A percentile compares a stretch with the other conserved stretches of the same genome.
Evolutionary conservation across 2,888 invertebrate genomes (phyloP).

Genomic region (Tiphia femorata): DNA sequence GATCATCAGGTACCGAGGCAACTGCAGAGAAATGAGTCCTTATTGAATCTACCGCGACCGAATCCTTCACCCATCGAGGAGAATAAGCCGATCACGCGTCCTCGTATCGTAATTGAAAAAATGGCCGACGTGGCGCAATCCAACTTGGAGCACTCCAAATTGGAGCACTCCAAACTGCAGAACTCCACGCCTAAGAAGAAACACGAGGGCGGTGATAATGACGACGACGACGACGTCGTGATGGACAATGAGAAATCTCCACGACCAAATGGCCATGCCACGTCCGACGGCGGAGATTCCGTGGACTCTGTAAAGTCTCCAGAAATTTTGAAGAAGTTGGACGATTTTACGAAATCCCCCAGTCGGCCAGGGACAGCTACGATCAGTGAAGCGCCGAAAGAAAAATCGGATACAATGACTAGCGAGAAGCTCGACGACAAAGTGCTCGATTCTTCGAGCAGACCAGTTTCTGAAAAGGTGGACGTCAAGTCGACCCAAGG

Average conservation of each 20-base stretch:
- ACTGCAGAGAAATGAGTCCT: slow-evolving; percentile 48
- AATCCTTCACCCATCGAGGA: slow-evolving; percentile 19
- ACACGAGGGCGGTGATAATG: slow-evolving; percentile 33
- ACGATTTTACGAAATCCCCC: not conserved
- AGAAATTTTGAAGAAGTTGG: slow-evolving; percentile 2
- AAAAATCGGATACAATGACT: not conserved
- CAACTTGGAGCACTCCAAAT: no score
- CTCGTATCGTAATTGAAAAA: slow-evolving; percentile 39
- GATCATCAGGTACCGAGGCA: slow-evolving; percentile 14
- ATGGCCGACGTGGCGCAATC: slow-evolving; percentile 53
- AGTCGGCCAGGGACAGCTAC: slow-evolving; percentile 28
- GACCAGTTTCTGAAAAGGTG: not conserved
- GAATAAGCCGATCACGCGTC: slow-evolving; percentile 28
- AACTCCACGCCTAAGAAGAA: slow-evolving; percentile 19
- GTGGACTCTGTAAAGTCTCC: slow-evolving; percentile 16
- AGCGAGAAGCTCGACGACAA: slow-evolving; percentile 1
- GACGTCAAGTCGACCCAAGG: no score
- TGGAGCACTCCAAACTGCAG: no score
- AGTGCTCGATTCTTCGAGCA: not conserved
- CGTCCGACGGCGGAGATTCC: not conserved
- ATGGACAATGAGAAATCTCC: slow-evolving; percentile 44
- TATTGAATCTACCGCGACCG: slow-evolving; percentile 21
- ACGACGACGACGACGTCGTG: slow-evolving; percentile 55
- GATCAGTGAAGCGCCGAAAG: no score
- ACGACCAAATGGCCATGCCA: slow-evolving; percentile 4